These are phyloP conservation scores for Panulirus ornatus DNA, from an alignment of 1,140 invertebrate species.

Conservation along the genomic window DNA sequence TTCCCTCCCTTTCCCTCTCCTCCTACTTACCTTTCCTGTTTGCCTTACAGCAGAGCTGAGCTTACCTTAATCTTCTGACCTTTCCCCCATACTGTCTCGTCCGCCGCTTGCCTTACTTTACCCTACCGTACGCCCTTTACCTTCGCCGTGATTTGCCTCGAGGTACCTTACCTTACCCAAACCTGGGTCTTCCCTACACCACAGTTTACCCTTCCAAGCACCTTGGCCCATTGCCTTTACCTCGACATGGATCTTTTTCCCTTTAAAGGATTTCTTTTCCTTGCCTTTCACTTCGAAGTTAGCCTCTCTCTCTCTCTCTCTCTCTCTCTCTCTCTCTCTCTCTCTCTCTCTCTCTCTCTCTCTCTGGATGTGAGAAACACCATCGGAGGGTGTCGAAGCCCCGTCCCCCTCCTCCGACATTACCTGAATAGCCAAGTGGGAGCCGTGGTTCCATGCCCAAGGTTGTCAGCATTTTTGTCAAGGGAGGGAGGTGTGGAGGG, in stretches of 20 bases:
- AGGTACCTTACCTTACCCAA: not conserved
- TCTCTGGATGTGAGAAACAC: too few relatives aligned
- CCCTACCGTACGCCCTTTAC: not conserved
- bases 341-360: not conserved
- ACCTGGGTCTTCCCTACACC: not conserved
- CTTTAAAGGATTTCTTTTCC: not conserved
- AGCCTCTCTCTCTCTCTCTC: not conserved
- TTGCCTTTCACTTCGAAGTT: not conserved
- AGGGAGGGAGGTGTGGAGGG: too few relatives aligned
- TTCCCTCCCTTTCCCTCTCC: constrained; percentile 23
- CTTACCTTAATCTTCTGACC: too few relatives aligned
- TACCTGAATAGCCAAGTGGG: too few relatives aligned
- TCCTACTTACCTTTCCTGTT: not conserved
- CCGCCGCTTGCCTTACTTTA: too few relatives aligned
- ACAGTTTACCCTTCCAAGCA: not conserved
- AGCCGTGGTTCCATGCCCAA: too few relatives aligned
- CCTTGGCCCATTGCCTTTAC: not conserved
- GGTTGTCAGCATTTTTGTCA: too few relatives aligned
- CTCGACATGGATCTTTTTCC: not conserved
- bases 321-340: not conserved
- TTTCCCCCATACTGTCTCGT: too few relatives aligned
- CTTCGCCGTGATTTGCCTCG: not conserved
- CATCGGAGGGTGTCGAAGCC: too few relatives aligned
- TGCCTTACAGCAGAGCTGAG: too few relatives aligned
- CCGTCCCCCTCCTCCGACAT: too few relatives aligned